A percentile compares a stretch with the other conserved stretches of the same genome.
phyloP scores from a whole-genome alignment of 2,113 vertebrate species.

The Barbus barbus region DNA sequence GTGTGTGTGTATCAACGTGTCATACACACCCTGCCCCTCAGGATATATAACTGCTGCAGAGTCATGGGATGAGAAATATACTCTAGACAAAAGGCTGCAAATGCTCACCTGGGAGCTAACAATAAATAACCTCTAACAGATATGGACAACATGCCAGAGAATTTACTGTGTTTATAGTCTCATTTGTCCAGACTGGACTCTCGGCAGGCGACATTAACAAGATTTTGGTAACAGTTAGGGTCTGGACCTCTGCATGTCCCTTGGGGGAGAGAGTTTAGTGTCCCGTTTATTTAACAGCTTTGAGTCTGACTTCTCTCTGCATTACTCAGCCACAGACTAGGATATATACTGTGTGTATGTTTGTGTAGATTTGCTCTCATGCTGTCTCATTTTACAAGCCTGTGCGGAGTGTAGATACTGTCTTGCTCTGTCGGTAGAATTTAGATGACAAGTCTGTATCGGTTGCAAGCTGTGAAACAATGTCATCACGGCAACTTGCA shows the following conservation, averaged over 20 bases:
- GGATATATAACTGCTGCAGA: conserved; percentile 49
- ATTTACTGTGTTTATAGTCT: conserved; percentile 51
- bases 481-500: conserved; percentile 37
- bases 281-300: conserved; percentile 32
- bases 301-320: neutral
- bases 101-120: conserved; percentile 50
- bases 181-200: conserved; percentile 45
- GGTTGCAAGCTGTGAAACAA: conserved; percentile 40
- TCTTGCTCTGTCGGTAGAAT: conserved; percentile 25
- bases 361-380: neutral
- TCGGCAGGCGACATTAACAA: conserved; percentile 39
- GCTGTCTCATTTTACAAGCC: neutral
- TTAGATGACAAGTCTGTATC: conserved; percentile 28
- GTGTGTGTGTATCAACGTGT: conserved; percentile 27
- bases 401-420: neutral
- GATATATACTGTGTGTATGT: neutral
- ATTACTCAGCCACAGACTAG: neutral
- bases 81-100: conserved; percentile 37
- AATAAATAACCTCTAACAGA: conserved; percentile 52
- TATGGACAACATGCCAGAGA: conserved; percentile 45
- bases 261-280: conserved; percentile 26
- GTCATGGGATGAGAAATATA: conserved; percentile 30
- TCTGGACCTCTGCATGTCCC: conserved; percentile 23
- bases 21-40: conserved; percentile 23
- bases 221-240: conserved; percentile 44